Conservation (phyloP, 2,888 invertebrate species). For the Drosophila anomalata region DNA sequence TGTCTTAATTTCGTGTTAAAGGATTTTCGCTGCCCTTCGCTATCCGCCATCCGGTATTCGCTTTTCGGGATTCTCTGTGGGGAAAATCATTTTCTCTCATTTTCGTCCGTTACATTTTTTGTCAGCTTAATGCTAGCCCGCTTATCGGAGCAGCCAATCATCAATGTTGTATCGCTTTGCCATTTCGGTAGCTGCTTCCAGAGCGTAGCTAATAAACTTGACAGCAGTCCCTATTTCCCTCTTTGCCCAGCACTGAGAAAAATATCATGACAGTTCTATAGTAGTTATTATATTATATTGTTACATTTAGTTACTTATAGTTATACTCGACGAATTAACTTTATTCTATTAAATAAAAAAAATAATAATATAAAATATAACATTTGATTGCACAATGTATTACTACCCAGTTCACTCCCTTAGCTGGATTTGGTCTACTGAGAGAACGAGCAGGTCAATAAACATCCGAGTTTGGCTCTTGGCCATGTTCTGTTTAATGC, state of each 20-base stretch:
- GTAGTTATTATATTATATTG: too few relatives aligned
- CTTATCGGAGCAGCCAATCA: conserved; percentile 76
- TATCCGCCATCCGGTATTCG: conserved; percentile 20
- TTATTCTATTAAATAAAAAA: too few relatives aligned
- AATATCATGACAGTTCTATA: neutral
- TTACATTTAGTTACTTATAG: too few relatives aligned
- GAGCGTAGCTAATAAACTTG: conserved; percentile 71
- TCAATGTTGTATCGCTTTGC: conserved; percentile 65
- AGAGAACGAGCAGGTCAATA: conserved; percentile 26
- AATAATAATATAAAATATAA: neutral
- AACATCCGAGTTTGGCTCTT: conserved; percentile 29
- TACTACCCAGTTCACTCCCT: neutral
- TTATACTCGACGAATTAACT: too few relatives aligned
- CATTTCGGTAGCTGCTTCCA: conserved; percentile 30
- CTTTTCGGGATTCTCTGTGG: conserved; percentile 11
- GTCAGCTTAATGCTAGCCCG: conserved; percentile 72
- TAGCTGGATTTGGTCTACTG: conserved; percentile 16
- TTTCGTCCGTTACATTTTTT: conserved; percentile 63
- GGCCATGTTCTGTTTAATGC: conserved; percentile 54
- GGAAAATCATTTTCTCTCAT: conserved; percentile 43
- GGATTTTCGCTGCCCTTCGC: conserved; percentile 64
- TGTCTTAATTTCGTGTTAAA: conserved; percentile 78
- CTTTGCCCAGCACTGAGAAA: conserved; percentile 6
- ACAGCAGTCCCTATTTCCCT: conserved; percentile 31
- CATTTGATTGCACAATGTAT: neutral